Evolutionary conservation across 2,797 vertebrate genomes (phyloP).

Genomic region (Coccyzus lansbergi): DNA sequence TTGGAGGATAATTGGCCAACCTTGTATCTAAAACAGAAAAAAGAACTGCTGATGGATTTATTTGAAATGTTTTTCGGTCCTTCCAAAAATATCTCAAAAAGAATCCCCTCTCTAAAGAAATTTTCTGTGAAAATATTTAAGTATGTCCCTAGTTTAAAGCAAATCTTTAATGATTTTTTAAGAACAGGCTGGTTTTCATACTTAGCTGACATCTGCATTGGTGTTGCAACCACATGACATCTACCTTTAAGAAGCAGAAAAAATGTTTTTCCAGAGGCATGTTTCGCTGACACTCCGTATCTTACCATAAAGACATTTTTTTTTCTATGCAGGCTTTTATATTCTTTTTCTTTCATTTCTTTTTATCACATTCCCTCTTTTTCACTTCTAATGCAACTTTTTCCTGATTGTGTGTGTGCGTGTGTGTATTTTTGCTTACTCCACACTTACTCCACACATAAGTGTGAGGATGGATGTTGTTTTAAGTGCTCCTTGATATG

Average conservation of each 20-base stretch:
- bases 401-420: fast-evolving
- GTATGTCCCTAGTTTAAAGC: background rate
- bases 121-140: background rate
- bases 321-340: background rate
- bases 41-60: background rate
- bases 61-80: background rate
- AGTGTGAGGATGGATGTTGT: background rate
- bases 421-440: background rate
- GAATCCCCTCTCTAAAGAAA: background rate
- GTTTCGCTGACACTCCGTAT: background rate
- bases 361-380: background rate
- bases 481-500: background rate
- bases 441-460: fast-evolving
- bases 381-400: background rate
- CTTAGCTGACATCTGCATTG: background rate
- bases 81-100: background rate
- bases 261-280: background rate
- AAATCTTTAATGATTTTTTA: background rate
- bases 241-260: background rate
- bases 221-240: background rate
- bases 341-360: background rate
- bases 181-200: background rate
- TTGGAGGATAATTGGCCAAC: background rate
- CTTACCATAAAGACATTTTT: background rate
- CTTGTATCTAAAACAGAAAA: background rate